Evolutionary conservation across 2,888 invertebrate genomes (phyloP), one percentile per base, ranked within the genome.

Genomic region (Caprella mutica): DNA sequence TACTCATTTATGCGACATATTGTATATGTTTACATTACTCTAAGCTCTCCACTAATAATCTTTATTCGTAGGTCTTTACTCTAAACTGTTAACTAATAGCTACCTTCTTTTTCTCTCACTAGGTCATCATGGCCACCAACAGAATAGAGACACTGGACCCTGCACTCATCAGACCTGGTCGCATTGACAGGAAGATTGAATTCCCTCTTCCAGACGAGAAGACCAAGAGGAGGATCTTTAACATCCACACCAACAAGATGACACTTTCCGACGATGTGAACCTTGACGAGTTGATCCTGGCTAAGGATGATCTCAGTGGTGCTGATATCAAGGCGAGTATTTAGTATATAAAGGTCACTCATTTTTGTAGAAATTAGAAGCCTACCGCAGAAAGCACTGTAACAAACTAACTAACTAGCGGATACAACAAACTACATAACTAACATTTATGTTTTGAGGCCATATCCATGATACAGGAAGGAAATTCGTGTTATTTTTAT

Each of bases 201-300:
- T 99, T 98, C 72, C 98, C 98, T 0, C 77, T 98, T 52, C 98
- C 98, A 0, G 97, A 99, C 76, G 98, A 99, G 72, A 97, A 97
- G 73, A 98, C 98, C 0, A 94, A 94, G 72, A 80, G 90, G 56
- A 80, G 97, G 66, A 97, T 97, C 70, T 96, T 97, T 72, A 89
- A 86, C 66, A 99, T 99, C 69, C 98, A 99, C 74, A 98, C 98
- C 1, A 90, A 90, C n/a, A 80, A 93, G 66, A 99, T 99, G 98
- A 99, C 97, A 0, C 76, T 99, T 58, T 85, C 96, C 9, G 87
- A 86, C 63, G 96, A 98, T 76, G 98, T 99, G 8, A 92, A 94
- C 71, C 79, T 99, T 12, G 91, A 88, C 60, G 97, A 98, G 73
- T 81, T 97, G 52, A 94, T 99, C 65, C 93, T 96, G 90, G 91